A percentile compares a stretch with the other conserved stretches of the same genome.
These are phyloP conservation scores for Labia minor DNA, from an alignment of 2,888 invertebrate genomes.

Conservation along the genomic window DNA sequence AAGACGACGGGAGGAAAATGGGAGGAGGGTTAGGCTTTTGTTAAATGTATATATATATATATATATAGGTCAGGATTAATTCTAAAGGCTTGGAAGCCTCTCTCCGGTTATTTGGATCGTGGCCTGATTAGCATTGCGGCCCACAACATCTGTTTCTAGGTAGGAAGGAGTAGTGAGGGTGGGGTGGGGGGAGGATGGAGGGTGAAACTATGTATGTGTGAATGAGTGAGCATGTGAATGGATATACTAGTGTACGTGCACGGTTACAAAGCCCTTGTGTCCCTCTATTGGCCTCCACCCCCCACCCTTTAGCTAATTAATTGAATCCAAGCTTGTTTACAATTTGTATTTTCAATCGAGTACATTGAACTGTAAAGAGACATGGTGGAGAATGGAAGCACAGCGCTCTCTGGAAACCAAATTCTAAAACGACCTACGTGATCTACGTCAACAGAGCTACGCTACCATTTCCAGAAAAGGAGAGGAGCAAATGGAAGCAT, in stretches of 20 bases:
- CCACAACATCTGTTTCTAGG: not conserved
- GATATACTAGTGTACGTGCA: not conserved
- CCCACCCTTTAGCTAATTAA: not conserved
- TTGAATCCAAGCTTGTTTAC: constrained; percentile 4
- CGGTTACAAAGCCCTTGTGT: constrained; percentile 16
- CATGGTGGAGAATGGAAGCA: too few relatives aligned
- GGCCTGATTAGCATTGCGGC: constrained; percentile 8
- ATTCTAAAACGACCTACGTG: not conserved
- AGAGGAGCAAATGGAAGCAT: not conserved
- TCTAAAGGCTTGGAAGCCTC: not conserved
- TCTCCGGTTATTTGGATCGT: constrained; percentile 14
- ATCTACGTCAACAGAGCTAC: not conserved
- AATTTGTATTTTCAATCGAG: not conserved
- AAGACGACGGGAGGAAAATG: not conserved
- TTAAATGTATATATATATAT: too few relatives aligned
- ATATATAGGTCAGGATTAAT: not conserved
- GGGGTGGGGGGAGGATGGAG: constrained; percentile 24
- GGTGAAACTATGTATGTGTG: constrained; percentile 27
- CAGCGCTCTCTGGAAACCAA: too few relatives aligned
- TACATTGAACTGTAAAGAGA: not conserved
- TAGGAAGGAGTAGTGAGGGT: constrained; percentile 25
- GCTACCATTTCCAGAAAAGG: not conserved
- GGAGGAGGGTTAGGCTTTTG: not conserved
- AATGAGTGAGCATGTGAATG: constrained; percentile 14
- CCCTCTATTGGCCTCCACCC: not conserved